phyloP scores from a whole-genome alignment of 2,888 invertebrate genomes.

The Pristionchus arcanus region DNA sequence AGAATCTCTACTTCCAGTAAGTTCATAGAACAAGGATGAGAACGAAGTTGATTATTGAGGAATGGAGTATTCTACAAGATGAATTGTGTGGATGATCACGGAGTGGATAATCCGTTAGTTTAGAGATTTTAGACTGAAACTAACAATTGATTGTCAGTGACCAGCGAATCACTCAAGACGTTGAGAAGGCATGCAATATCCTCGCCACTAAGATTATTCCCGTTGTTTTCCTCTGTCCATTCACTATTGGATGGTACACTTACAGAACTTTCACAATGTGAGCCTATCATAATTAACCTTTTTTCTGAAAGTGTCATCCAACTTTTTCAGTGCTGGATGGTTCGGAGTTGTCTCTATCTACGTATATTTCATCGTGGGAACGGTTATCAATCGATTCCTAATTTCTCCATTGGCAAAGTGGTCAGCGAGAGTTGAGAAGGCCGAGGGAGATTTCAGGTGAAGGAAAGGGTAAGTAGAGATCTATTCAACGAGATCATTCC shows the following conservation, averaged over 20 bases:
- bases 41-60: constrained; percentile 3
- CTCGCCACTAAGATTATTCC: constrained; percentile 78
- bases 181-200: constrained; percentile 81
- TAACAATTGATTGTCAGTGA: constrained; percentile 78
- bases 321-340: constrained; percentile 81
- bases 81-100: constrained; percentile 80
- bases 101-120: constrained; percentile 82
- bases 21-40: background rate
- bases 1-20: constrained; percentile 81
- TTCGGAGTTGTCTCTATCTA: constrained; percentile 82
- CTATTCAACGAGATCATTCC: constrained; percentile 17
- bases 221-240: constrained; percentile 80
- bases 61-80: constrained; percentile 81
- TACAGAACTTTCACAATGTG: constrained; percentile 81
- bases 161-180: constrained; percentile 83
- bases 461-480: background rate
- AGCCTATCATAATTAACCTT: constrained; percentile 58
- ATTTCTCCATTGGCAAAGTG: constrained; percentile 82
- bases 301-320: background rate
- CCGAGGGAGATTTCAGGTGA: constrained; percentile 83
- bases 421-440: constrained; percentile 82
- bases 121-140: background rate
- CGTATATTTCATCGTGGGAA: constrained; percentile 82
- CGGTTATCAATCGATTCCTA: constrained; percentile 82
- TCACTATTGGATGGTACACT: constrained; percentile 82